Conservation (phyloP, 2,797 vertebrate genomes). For the Triplophysa yarkandensis region DNA sequence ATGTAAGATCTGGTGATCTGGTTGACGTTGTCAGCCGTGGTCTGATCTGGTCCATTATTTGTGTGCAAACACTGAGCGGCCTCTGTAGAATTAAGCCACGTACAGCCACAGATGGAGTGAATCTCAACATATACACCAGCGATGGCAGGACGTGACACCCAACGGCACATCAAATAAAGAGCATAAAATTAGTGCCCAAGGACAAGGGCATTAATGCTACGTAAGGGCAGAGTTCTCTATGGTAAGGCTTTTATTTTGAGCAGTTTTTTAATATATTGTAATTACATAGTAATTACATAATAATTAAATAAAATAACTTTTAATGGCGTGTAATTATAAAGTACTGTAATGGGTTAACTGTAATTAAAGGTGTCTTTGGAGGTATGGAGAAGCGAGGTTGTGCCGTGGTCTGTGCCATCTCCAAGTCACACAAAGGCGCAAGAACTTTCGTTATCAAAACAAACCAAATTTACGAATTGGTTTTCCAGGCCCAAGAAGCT, state of each 20-base stretch:
- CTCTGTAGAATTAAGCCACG: conserved; percentile 22
- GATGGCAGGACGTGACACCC: conserved; percentile 29
- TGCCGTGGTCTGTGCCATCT: background rate
- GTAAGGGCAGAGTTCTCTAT: background rate
- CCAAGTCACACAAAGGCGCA: background rate
- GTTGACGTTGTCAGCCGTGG: conserved; percentile 22
- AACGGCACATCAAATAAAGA: conserved; percentile 30
- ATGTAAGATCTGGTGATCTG: conserved; percentile 53
- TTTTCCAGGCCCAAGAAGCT: background rate
- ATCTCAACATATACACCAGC: conserved; percentile 29
- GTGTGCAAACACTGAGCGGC: conserved; percentile 28
- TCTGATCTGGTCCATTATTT: conserved; percentile 26
- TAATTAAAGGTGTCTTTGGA: background rate
- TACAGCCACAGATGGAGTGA: conserved; percentile 41
- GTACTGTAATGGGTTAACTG: background rate
- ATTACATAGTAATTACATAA: conserved; percentile 10
- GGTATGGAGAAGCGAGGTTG: background rate
- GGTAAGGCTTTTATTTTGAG: background rate
- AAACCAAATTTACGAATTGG: background rate
- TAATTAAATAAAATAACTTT: background rate
- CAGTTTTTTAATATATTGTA: background rate
- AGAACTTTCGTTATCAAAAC: background rate
- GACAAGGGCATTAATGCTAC: conserved; percentile 21
- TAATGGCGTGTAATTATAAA: conserved; percentile 7
- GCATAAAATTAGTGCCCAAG: conserved; percentile 27